These are phyloP conservation scores for Augochlorella aurata DNA, from an alignment of 2,888 invertebrate genomes.

Conservation along the genomic window DNA sequence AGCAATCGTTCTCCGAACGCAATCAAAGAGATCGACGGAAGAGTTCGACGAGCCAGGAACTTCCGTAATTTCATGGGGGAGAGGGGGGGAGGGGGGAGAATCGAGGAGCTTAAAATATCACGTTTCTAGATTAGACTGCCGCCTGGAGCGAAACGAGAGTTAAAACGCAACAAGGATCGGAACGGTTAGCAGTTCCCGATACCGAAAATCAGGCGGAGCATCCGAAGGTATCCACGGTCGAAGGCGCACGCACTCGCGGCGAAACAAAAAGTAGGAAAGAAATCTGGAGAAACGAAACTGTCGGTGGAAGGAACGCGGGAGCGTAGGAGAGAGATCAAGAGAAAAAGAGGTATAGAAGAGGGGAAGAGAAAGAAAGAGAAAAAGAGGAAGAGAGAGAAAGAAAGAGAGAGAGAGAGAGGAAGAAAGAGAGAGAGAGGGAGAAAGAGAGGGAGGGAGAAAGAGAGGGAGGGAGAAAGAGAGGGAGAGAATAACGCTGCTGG, in stretches of 20 bases:
- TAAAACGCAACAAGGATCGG: not conserved
- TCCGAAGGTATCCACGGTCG: not conserved
- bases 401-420: not conserved
- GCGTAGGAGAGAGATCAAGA: not conserved
- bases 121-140: not conserved
- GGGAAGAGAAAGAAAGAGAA: no score
- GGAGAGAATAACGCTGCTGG: conserved; percentile 24
- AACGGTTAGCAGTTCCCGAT: conserved; percentile 1
- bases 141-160: not conserved
- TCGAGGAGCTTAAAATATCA: not conserved
- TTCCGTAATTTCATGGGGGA: not conserved
- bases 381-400: no score
- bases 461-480: conserved; percentile 25
- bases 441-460: conserved; percentile 11
- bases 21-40: not conserved
- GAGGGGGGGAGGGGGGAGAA: not conserved
- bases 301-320: not conserved
- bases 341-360: no score
- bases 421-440: conserved; percentile 9
- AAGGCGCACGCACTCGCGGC: conserved; percentile 4
- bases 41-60: not conserved
- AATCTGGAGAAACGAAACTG: not conserved
- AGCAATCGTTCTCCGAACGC: not conserved
- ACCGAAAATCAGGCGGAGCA: not conserved
- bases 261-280: not conserved